phyloP scores from a whole-genome alignment of 2,888 invertebrate genomes.

The Chirona hameri region DNA sequence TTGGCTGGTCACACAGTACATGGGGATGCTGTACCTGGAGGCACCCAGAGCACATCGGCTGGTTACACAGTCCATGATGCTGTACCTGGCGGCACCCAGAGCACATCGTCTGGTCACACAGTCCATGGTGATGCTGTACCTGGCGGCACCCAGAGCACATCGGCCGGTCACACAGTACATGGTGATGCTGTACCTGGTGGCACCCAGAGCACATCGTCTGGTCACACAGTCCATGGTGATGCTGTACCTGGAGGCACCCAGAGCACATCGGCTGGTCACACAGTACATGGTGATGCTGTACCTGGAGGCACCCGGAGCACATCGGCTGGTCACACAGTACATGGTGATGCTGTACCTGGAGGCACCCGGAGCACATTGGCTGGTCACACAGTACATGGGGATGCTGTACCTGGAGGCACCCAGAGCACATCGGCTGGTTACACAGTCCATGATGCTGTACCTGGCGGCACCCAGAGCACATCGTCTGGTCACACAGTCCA shows the following conservation, averaged over 20 bases:
- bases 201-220: not conserved
- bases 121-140: slow-evolving; percentile 64
- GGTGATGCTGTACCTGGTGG: slow-evolving; percentile 60
- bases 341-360: slow-evolving; percentile 62
- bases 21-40: slow-evolving; percentile 60
- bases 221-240: too few relatives aligned
- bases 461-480: slow-evolving; percentile 48
- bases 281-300: slow-evolving; percentile 64
- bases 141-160: slow-evolving; percentile 44
- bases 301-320: slow-evolving; percentile 48
- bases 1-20: too few relatives aligned
- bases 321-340: too few relatives aligned
- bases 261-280: not conserved
- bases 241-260: slow-evolving; percentile 57
- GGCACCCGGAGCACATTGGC: slow-evolving; percentile 22
- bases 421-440: not conserved
- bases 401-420: slow-evolving; percentile 59
- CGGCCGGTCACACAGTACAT: too few relatives aligned
- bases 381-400: too few relatives aligned
- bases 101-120: not conserved
- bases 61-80: slow-evolving; percentile 61
- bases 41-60: not conserved
- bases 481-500: too few relatives aligned
- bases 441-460: slow-evolving; percentile 66
- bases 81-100: slow-evolving; percentile 55